phyloP scores from a whole-genome alignment of 2,113 vertebrate species.

The Orthonyx spaldingii region DNA sequence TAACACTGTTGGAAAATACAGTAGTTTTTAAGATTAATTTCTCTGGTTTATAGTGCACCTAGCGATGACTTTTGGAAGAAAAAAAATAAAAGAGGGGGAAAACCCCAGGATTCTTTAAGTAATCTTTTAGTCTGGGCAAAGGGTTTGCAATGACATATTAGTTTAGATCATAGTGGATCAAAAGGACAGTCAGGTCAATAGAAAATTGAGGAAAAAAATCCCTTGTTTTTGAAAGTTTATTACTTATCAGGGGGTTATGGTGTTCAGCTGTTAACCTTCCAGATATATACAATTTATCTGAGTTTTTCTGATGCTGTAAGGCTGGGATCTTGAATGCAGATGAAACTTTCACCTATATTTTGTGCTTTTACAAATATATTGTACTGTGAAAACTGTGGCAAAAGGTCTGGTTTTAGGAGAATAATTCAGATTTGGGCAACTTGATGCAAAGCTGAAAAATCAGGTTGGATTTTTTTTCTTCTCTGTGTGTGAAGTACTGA shows the following conservation, averaged over 20 bases:
- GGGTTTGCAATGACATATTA: neutral
- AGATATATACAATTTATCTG: neutral
- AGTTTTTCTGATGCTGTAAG: neutral
- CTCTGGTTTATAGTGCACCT: neutral
- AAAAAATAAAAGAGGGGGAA: neutral
- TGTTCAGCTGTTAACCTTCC: neutral
- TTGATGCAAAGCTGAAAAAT: neutral
- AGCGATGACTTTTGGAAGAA: neutral
- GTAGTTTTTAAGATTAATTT: neutral
- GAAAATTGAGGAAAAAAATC: neutral
- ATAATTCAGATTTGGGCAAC: neutral
- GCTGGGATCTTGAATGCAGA: neutral
- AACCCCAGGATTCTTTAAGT: fast-evolving
- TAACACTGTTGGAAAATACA: neutral
- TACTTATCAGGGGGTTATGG: neutral
- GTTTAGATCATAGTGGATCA: neutral
- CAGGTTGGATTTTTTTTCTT: fast-evolving
- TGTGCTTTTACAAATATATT: neutral
- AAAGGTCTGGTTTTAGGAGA: neutral
- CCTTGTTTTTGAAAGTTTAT: neutral
- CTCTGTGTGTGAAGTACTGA: neutral
- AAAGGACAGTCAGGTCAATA: neutral
- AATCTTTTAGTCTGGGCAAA: neutral
- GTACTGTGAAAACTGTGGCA: neutral
- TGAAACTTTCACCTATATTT: neutral